Base-by-base conservation (phyloP, 2,797 vertebrate genomes). In the Spinibarbus caldwelli region DNA sequence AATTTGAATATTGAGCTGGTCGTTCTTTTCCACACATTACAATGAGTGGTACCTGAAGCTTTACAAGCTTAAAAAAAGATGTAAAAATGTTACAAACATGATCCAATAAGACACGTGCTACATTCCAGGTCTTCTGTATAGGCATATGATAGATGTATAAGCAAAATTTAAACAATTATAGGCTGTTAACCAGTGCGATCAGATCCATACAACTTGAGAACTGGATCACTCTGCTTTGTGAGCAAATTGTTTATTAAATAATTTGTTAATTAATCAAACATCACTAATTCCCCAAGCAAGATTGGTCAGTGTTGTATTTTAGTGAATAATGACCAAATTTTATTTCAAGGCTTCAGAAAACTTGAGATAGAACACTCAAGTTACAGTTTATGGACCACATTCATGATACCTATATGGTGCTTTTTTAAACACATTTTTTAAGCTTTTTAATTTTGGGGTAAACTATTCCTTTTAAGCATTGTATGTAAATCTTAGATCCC, bases 301-400 rank as follows among this genome's bases (percentile, higher is more conserved):
- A n/a, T 34, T 34, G 2, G 43, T 17, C 8, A 17, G 43, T 70
- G 67, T 41, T 41, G 10, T n/a, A 41, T 38, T 43, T 43, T 15
- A 62, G 6, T 57, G 15, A 78, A 78, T 62, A 41, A 62, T 5
- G 5, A 62, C 15, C 38, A 29, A 29, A 41, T 7, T 62, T 0
- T 59, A 78, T 59, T 8, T 29, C n/a, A 59, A 62, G 26, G 23
- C 10, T 78, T 78, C 9, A 62, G 36, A 43, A 78, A 78, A 43
- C 23, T 2, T 19, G 19, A 14, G 21, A 54, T 29, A 36, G 29
- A 3, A 15, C n/a, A 43, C n/a, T 54, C 21, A 47, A 6, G 14
- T 19, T 41, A 66, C 17, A 36, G 31, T 34, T 41, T 78, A 59
- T 19, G 19, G 23, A 26, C 34, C 8, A 26, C 15, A 26, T 59